Evolutionary conservation across 2,113 vertebrate genomes (phyloP).

Genomic region (Turnix velox): DNA sequence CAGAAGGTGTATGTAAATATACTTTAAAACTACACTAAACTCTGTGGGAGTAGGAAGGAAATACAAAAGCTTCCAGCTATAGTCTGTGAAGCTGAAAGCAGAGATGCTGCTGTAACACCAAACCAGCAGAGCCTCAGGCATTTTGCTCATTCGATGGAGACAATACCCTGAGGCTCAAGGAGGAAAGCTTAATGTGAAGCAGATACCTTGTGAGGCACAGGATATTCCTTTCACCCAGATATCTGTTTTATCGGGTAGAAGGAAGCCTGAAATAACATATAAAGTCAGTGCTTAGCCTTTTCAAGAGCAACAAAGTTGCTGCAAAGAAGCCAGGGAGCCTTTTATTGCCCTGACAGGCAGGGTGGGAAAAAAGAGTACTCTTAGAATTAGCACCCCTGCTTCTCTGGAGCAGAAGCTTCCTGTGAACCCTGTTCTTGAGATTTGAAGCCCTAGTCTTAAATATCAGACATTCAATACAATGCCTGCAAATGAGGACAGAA

Average conservation of each 20-base stretch:
- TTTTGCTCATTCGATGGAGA: not conserved
- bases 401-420: not conserved
- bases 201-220: not conserved
- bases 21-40: not conserved
- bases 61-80: not conserved
- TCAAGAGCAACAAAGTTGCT: not conserved
- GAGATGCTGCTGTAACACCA: not conserved
- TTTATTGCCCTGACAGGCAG: rapidly evolving
- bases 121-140: not conserved
- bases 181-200: not conserved
- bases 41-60: not conserved
- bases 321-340: not conserved
- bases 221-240: not conserved
- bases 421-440: not conserved
- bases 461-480: not conserved
- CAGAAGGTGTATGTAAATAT: not conserved
- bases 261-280: not conserved
- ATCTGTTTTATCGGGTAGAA: not conserved
- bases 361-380: not conserved
- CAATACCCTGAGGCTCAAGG: not conserved
- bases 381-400: rapidly evolving
- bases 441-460: not conserved
- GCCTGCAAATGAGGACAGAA: not conserved
- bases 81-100: not conserved
- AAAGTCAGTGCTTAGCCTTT: not conserved